A percentile compares a stretch with the other conserved stretches of the same genome.
Evolutionary conservation across 2,888 invertebrate genomes (phyloP).

Genomic region (Phyllotreta striolata): DNA sequence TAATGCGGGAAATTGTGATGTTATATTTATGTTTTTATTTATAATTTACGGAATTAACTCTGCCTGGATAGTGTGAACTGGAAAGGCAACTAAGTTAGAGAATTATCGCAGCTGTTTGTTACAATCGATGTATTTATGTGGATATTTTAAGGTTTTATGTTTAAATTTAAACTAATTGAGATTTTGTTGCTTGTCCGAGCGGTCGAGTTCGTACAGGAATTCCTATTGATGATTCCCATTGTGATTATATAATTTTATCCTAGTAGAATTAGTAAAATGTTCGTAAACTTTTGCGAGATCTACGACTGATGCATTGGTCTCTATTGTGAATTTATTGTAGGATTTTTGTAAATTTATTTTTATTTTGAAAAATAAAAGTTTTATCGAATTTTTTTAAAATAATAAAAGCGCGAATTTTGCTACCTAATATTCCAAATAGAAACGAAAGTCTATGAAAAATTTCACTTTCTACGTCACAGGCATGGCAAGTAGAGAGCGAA

Average conservation of each 20-base stretch:
- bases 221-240: background rate
- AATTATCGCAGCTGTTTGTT: no score
- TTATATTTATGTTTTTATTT: no score
- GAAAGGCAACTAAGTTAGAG: no score
- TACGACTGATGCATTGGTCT: slow-evolving; percentile 26
- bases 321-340: slow-evolving; percentile 25
- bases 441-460: slow-evolving; percentile 2
- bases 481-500: slow-evolving; percentile 19
- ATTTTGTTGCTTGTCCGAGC: no score
- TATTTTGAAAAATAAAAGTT: slow-evolving; percentile 29
- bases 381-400: slow-evolving; percentile 22
- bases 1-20: no score
- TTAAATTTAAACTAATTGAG: no score
- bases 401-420: background rate
- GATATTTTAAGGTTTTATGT: no score
- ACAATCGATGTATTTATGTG: no score
- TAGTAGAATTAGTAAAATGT: slow-evolving; percentile 8
- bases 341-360: slow-evolving; percentile 29
- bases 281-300: slow-evolving; percentile 18
- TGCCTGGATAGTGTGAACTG: no score
- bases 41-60: no score
- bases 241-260: slow-evolving; percentile 12
- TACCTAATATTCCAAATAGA: background rate
- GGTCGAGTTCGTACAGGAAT: no score
- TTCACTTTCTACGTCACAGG: slow-evolving; percentile 17